A percentile compares a stretch with the other conserved stretches of the same genome.
These are phyloP conservation scores for Podabrus alpinus DNA, from an alignment of 2,888 invertebrate genomes.

Conservation along the genomic window DNA sequence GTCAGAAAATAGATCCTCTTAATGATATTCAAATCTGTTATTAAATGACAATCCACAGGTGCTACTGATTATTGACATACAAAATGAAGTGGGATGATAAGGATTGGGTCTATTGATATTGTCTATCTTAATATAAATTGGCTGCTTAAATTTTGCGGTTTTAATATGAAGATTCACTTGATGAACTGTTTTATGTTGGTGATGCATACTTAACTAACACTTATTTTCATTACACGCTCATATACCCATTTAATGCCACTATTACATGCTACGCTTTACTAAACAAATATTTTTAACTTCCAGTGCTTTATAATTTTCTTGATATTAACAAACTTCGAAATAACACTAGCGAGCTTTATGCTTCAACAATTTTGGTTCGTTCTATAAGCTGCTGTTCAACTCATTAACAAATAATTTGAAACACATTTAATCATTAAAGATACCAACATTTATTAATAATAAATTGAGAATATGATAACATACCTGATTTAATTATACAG, in stretches of 20 bases:
- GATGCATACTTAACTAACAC: slow-evolving; percentile 16
- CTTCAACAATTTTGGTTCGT: background rate
- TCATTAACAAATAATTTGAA: background rate
- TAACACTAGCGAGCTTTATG: slow-evolving; percentile 2
- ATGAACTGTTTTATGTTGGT: slow-evolving; percentile 2
- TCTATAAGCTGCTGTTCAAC: background rate
- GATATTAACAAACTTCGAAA: background rate
- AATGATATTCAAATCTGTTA: slow-evolving; percentile 43
- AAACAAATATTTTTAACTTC: slow-evolving; percentile 14
- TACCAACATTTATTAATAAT: background rate
- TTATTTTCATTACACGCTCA: slow-evolving; percentile 25
- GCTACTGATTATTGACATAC: slow-evolving; percentile 21
- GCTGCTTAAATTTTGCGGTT: background rate
- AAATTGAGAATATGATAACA: background rate
- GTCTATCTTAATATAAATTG: background rate
- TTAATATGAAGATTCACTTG: background rate
- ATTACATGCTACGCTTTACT: slow-evolving; percentile 19
- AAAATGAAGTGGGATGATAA: slow-evolving; percentile 14
- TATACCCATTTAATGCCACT: slow-evolving; percentile 13
- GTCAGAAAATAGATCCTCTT: slow-evolving; percentile 39
- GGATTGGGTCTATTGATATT: background rate
- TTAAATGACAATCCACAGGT: slow-evolving; percentile 43
- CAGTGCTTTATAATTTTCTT: slow-evolving; percentile 13
- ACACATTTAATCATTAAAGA: background rate
- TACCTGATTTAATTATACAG: background rate